Conservation (phyloP, 2,888 invertebrate species). For the Melanostoma mellinum region DNA sequence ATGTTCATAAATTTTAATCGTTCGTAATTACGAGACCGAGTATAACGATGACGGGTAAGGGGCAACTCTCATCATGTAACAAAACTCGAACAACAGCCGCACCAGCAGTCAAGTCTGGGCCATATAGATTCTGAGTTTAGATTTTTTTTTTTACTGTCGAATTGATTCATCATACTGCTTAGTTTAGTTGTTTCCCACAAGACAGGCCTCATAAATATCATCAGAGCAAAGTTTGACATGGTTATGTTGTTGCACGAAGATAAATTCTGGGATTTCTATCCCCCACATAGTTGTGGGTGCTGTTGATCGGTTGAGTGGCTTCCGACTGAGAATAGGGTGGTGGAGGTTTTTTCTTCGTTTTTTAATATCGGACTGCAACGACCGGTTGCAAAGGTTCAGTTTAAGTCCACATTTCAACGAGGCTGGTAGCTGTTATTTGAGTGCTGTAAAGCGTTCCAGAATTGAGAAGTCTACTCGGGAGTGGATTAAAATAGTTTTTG, state of each 20-base stretch:
- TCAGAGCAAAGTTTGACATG: conserved; percentile 58
- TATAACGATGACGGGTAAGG: neutral
- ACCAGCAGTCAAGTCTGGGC: conserved; percentile 48
- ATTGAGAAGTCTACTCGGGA: neutral
- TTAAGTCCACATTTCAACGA: conserved; percentile 42
- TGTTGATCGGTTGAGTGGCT: conserved; percentile 70
- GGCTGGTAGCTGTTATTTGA: conserved; percentile 30
- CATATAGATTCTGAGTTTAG: conserved; percentile 46
- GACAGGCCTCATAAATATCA: conserved; percentile 66
- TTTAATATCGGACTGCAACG: conserved; percentile 44
- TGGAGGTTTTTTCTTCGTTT: conserved; percentile 12
- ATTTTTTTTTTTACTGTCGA: conserved; percentile 37
- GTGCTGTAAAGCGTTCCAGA: neutral
- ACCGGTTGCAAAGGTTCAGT: conserved; percentile 48
- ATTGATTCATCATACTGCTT: conserved; percentile 42
- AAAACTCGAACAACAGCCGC: conserved; percentile 1
- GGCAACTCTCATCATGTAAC: conserved; percentile 24
- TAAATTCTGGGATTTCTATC: conserved; percentile 61
- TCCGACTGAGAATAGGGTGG: conserved; percentile 8
- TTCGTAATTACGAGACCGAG: conserved; percentile 43
- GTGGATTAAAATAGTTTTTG: neutral
- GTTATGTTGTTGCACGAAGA: conserved; percentile 64
- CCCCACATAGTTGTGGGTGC: conserved; percentile 32
- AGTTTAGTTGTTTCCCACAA: conserved; percentile 20
- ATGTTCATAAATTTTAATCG: conserved; percentile 70